A percentile compares a stretch with the other conserved stretches of the same genome.
Evolutionary conservation across 2,113 vertebrate species (phyloP).

Genomic region (Grallaria varia): DNA sequence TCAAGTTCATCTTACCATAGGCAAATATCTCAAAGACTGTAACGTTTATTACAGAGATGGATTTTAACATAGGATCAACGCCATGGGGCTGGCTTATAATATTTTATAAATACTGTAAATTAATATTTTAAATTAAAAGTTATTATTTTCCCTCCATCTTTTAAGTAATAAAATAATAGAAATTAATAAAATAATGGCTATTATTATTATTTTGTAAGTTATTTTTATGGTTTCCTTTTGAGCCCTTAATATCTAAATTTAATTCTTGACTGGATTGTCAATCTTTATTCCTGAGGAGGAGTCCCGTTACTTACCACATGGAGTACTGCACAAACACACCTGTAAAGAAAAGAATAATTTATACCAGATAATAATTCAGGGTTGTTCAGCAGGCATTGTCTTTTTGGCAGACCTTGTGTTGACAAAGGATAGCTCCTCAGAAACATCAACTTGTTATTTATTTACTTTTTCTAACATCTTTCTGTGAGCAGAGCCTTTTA

Average conservation of each 20-base stretch:
- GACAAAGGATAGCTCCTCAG: background rate
- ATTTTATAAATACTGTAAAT: background rate
- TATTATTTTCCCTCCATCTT: background rate
- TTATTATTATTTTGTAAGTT: background rate
- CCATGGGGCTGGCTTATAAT: background rate
- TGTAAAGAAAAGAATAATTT: background rate
- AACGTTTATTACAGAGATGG: background rate
- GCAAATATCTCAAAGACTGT: background rate
- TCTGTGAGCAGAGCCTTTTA: background rate
- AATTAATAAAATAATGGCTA: background rate
- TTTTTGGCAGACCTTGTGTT: background rate
- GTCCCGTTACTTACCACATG: background rate
- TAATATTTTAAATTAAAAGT: background rate
- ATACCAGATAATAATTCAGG: background rate
- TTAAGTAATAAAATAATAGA: background rate
- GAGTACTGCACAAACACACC: background rate
- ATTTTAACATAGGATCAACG: background rate
- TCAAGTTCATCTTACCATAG: background rate
- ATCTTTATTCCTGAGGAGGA: background rate
- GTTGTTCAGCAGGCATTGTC: background rate
- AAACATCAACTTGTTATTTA: background rate
- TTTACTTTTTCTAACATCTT: background rate
- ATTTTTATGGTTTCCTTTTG: background rate
- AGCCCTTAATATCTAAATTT: background rate
- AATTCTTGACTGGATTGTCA: background rate